Base-by-base conservation (phyloP, 2,888 invertebrate species). In the Agapostemon virescens region DNA sequence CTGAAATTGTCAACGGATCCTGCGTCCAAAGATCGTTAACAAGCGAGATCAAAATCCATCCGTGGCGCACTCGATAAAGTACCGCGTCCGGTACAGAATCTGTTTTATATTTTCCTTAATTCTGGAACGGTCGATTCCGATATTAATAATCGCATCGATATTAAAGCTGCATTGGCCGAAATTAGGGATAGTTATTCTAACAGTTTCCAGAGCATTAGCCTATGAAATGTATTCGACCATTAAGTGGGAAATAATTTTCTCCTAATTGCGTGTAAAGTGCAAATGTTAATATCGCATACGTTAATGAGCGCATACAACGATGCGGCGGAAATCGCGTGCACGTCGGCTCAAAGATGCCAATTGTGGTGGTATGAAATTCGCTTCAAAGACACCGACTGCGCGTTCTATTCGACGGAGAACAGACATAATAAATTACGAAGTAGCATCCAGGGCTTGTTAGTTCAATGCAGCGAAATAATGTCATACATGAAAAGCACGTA, bases 391-490 rank as follows among this genome's bases (percentile, higher is more conserved):
- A 23, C 38, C 36, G n/a, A 13, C 36, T 74, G 20, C 20, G 30
- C 30, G 67, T 26, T 75, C 49, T 30, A 36, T 38, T 63, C 55
- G 55, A 40, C 63, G 42, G 23, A 45, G 72, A 64, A 72, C 55
- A 69, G 58, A 52, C 69, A 69, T 63, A 45, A 68, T 69, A 58
- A 77, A 77, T 80, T 73, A 77, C 74, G 38, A 74, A 71, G 42
- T 63, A 66, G 67, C 61, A 79, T 74, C 63, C 52, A 55, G 40
- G 63, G 66, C 66, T 69, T 45, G 67, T 79, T 79, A 74, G 63
- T 58, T 81, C 26, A 64, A 74, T 71, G 61, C 49, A 61, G 66
- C 33, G 79, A 79, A 74, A 74, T 79, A 74, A 74, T 69, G 63
- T 70, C 61, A 79, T 68, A 68, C 49, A 68, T 68, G 69, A 70